Percentiles rank a stretch among this genome's conserved stretches.
phyloP scores from a whole-genome alignment of 1,140 invertebrate species.

The Andrena cerasifolii region DNA sequence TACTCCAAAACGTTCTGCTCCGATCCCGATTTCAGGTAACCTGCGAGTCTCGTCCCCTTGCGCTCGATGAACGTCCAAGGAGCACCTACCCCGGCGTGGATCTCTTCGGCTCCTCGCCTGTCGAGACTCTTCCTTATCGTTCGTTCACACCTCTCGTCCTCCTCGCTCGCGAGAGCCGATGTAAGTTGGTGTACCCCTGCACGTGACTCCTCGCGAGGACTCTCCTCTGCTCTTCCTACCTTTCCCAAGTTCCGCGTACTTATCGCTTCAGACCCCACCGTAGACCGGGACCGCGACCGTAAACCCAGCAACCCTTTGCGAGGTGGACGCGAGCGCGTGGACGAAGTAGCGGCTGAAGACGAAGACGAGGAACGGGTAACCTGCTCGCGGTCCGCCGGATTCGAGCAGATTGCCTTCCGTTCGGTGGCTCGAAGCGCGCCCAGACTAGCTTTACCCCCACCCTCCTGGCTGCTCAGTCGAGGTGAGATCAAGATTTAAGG shows the following conservation, averaged over 20 bases:
- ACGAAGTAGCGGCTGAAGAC: not conserved
- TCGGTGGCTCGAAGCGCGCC: slow-evolving; percentile 79
- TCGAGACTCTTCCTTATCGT: too few relatives aligned
- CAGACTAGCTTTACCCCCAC: slow-evolving; percentile 80
- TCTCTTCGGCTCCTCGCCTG: slow-evolving; percentile 4
- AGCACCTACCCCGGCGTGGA: slow-evolving; percentile 4
- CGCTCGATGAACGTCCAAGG: too few relatives aligned
- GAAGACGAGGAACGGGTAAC: slow-evolving; percentile 46
- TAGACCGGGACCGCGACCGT: too few relatives aligned
- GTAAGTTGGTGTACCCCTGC: too few relatives aligned
- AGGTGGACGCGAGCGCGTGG: not conserved
- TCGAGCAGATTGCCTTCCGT: slow-evolving; percentile 82
- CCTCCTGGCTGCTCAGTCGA: slow-evolving; percentile 51
- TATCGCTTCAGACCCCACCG: too few relatives aligned
- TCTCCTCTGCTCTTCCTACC: too few relatives aligned
- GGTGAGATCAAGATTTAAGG: slow-evolving; percentile 81
- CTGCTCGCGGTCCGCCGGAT: slow-evolving; percentile 81
- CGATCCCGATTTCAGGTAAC: slow-evolving; percentile 78
- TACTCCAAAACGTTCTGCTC: slow-evolving; percentile 60
- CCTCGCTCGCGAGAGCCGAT: too few relatives aligned
- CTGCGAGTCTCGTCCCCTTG: slow-evolving; percentile 12
- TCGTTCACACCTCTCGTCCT: too few relatives aligned
- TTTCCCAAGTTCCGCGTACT: too few relatives aligned
- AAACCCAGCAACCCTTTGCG: too few relatives aligned
- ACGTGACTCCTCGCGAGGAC: too few relatives aligned